These are phyloP conservation scores for Turdus rufiventris DNA, from an alignment of 2,113 vertebrate species.

Conservation along the genomic window DNA sequence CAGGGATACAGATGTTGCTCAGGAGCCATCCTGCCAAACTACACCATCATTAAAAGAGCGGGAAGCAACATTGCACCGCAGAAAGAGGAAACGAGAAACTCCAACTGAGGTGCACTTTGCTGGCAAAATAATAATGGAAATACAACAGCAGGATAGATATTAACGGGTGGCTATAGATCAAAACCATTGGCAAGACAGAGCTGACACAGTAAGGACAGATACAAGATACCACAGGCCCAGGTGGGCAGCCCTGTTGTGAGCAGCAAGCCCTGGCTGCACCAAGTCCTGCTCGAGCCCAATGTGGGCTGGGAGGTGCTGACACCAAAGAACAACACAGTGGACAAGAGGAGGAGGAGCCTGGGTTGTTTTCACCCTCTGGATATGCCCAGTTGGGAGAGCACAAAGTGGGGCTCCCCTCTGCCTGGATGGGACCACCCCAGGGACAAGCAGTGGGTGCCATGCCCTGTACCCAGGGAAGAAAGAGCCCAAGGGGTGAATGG, in stretches of 20 bases:
- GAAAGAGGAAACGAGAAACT: not conserved
- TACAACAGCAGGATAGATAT: not conserved
- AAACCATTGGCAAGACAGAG: not conserved
- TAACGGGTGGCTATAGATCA: not conserved
- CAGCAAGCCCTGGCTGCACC: not conserved
- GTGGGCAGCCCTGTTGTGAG: accelerated
- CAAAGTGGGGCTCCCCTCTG: not conserved
- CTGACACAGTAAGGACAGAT: not conserved
- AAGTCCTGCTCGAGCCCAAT: accelerated
- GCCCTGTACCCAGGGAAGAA: not conserved
- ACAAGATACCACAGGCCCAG: not conserved
- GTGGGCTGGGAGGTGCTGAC: not conserved
- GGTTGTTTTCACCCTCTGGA: not conserved
- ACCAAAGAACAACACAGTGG: not conserved
- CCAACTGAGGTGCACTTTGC: not conserved
- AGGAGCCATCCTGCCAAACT: not conserved
- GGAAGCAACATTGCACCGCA: not conserved
- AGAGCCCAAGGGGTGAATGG: not conserved
- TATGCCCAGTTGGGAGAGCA: not conserved
- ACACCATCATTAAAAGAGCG: not conserved
- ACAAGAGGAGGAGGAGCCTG: not conserved
- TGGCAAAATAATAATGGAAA: not conserved
- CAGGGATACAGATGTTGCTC: not conserved
- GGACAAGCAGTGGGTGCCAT: not conserved
- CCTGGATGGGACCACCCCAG: not conserved